phyloP scores from a whole-genome alignment of 2,888 invertebrate genomes.

The Acrobasis repandana region DNA sequence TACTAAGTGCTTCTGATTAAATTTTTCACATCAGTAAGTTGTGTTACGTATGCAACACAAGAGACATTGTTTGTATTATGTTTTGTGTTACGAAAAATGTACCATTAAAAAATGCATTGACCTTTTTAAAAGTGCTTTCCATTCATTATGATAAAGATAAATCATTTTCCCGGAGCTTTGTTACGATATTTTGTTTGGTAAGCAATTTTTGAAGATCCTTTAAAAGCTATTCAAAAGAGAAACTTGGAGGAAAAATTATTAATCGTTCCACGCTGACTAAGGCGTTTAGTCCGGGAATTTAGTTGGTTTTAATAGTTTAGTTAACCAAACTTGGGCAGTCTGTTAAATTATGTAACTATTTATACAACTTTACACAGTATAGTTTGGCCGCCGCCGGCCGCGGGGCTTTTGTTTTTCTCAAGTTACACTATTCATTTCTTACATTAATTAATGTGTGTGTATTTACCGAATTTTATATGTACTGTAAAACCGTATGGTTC shows the following conservation, averaged over 20 bases:
- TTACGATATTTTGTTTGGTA: slow-evolving; percentile 28
- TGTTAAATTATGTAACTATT: background rate
- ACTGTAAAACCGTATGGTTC: too few relatives aligned
- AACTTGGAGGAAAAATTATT: slow-evolving; percentile 26
- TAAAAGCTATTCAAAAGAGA: slow-evolving; percentile 23
- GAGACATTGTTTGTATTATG: too few relatives aligned
- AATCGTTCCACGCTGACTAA: slow-evolving; percentile 28
- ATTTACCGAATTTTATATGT: too few relatives aligned
- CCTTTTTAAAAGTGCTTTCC: background rate
- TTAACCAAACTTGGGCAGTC: background rate
- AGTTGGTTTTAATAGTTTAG: slow-evolving; percentile 5
- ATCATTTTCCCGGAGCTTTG: slow-evolving; percentile 3
- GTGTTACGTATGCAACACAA: too few relatives aligned
- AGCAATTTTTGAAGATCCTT: slow-evolving; percentile 27
- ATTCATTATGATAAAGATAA: slow-evolving; percentile 11
- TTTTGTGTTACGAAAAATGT: background rate
- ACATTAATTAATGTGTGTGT: too few relatives aligned
- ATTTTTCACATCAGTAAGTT: too few relatives aligned
- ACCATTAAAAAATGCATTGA: background rate
- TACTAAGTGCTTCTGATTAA: too few relatives aligned
- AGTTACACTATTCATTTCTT: too few relatives aligned
- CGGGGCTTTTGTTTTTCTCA: too few relatives aligned
- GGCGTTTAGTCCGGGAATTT: background rate
- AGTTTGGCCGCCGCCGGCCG: too few relatives aligned
- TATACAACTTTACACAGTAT: too few relatives aligned